phyloP scores from a whole-genome alignment of 1,140 invertebrate genomes.

The Drosophila lini region DNA sequence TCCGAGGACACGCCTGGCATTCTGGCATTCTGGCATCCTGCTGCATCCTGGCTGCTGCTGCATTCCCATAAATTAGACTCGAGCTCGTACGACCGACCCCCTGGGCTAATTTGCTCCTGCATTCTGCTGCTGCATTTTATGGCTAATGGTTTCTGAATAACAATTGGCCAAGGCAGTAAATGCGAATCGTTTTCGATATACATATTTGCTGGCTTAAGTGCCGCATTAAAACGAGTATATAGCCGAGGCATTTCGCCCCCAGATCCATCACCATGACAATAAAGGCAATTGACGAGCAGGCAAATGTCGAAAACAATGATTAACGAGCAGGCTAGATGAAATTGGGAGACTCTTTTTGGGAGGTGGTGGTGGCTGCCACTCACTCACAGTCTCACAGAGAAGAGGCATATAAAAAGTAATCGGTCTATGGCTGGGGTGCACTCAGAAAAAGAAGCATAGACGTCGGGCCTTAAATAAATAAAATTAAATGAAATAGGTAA shows the following conservation, averaged over 20 bases:
- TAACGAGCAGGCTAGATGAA: constrained; percentile 66
- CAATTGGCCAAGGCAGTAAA: constrained; percentile 43
- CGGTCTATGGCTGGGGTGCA: constrained; percentile 8
- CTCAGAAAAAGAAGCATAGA: constrained; percentile 5
- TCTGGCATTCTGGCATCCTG: neutral
- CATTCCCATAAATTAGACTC: constrained; percentile 75
- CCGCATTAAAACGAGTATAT: constrained; percentile 71
- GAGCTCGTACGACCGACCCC: neutral
- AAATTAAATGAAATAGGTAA: neutral
- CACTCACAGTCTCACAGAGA: constrained; percentile 41
- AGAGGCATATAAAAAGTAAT: constrained; percentile 19
- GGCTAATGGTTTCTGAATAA: constrained; percentile 81
- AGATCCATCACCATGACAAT: constrained; percentile 76
- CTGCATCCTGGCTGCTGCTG: constrained; percentile 38
- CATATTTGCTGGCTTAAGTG: constrained; percentile 77
- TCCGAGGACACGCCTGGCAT: constrained; percentile 30
- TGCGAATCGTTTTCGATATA: constrained; percentile 45
- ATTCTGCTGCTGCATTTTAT: constrained; percentile 76
- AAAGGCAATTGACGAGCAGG: constrained; percentile 81
- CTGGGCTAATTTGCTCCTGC: constrained; percentile 67
- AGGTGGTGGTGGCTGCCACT: constrained; percentile 45
- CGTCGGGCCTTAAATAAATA: neutral
- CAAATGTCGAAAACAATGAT: constrained; percentile 82
- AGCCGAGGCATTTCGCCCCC: constrained; percentile 9
- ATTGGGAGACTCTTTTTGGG: constrained; percentile 17